Evolutionary conservation across 2,888 invertebrate genomes (phyloP).

Genomic region (Cyaniris semiargus): DNA sequence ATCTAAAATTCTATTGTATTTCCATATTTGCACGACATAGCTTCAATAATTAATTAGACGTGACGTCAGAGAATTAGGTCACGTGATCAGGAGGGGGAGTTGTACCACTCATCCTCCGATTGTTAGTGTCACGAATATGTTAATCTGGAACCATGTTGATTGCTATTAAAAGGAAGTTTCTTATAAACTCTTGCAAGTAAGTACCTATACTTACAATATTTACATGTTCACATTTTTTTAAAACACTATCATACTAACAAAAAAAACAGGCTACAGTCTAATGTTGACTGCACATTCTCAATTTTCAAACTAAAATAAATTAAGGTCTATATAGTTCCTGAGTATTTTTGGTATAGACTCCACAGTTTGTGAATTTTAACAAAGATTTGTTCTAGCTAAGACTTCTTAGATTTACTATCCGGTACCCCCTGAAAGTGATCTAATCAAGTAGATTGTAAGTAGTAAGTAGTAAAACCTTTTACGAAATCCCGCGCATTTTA

Average conservation of each 20-base stretch:
- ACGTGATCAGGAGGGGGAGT: not conserved
- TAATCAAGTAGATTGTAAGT: not conserved
- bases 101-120: not conserved
- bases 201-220: no score
- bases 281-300: no score
- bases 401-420: not conserved
- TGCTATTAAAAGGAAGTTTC: not conserved
- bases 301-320: no score
- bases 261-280: no score
- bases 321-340: no score
- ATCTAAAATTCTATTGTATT: slow-evolving; percentile 17
- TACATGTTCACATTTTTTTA: no score
- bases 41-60: slow-evolving; percentile 13
- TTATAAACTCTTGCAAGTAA: no score
- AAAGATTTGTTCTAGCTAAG: not conserved
- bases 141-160: not conserved
- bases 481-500: not conserved
- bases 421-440: not conserved
- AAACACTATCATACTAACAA: no score
- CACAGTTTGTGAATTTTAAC: no score
- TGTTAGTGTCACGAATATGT: not conserved
- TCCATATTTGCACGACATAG: not conserved
- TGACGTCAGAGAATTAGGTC: not conserved
- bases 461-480: not conserved
- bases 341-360: no score